Percentiles rank a stretch among this genome's conserved stretches.
These are phyloP conservation scores for Sebastes miniatus DNA, from an alignment of 2,797 vertebrate species.

Conservation along the genomic window DNA sequence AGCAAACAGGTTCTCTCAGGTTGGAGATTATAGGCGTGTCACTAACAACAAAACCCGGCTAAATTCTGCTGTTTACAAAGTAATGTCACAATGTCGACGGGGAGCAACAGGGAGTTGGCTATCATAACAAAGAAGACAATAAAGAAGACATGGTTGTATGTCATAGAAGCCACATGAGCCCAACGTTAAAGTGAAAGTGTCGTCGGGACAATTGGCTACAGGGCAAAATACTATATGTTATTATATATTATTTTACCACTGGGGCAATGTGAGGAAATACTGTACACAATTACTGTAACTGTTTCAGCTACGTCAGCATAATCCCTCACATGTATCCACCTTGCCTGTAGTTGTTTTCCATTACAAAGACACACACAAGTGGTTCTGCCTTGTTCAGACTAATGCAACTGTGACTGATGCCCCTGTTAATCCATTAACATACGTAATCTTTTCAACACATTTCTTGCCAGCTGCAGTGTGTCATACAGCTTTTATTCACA, in stretches of 20 bases:
- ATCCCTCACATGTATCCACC: not conserved
- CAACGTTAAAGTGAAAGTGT: not conserved
- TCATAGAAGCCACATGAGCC: not conserved
- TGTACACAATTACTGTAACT: not conserved
- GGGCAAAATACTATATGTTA: not conserved
- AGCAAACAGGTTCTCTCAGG: conserved; percentile 63
- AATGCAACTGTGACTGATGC: conserved; percentile 34
- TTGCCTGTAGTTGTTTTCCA: conserved; percentile 3
- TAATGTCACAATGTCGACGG: conserved; percentile 35
- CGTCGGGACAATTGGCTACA: not conserved
- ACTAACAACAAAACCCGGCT: conserved; percentile 39
- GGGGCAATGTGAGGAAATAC: not conserved
- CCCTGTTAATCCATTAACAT: conserved; percentile 31
- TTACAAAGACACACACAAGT: conserved; percentile 5
- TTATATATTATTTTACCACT: not conserved
- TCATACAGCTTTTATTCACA: conserved; percentile 19
- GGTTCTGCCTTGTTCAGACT: not conserved
- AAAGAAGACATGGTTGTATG: not conserved
- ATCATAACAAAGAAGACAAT: not conserved
- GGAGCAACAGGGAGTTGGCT: not conserved
- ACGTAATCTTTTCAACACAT: conserved; percentile 22
- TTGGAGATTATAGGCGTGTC: conserved; percentile 54
- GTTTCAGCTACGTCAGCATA: not conserved
- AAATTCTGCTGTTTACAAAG: conserved; percentile 51
- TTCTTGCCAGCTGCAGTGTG: not conserved